Evolutionary conservation across 1,140 invertebrate species (phyloP).

Genomic region (Aricia agestis): DNA sequence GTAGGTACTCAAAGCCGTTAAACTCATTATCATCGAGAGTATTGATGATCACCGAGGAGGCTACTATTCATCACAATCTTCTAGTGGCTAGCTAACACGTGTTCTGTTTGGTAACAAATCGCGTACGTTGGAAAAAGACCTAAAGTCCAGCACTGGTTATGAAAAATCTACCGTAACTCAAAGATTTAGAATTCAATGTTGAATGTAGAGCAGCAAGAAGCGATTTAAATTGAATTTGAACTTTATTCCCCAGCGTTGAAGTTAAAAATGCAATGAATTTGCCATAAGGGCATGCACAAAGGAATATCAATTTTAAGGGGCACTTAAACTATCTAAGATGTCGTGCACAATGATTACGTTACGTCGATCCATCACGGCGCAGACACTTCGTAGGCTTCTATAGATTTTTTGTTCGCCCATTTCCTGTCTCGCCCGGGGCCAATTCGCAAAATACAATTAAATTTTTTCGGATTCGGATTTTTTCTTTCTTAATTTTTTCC

Average conservation of each 20-base stretch:
- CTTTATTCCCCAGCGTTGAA: neutral
- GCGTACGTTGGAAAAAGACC: neutral
- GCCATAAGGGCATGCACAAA: conserved; percentile 21
- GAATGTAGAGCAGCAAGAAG: neutral
- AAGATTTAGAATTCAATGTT: neutral
- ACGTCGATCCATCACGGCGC: conserved; percentile 65
- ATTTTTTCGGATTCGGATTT: conserved; percentile 42
- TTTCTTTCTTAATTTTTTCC: conserved; percentile 48
- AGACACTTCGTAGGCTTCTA: conserved; percentile 56
- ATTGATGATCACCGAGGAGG: neutral
- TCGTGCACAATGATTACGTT: conserved; percentile 63
- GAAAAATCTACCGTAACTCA: neutral
- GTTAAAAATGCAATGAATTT: conserved; percentile 20
- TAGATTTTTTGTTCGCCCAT: conserved; percentile 60
- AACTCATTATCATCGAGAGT: neutral
- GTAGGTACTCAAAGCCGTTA: neutral
- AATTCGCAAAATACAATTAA: conserved; percentile 57
- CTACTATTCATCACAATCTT: conserved; percentile 19
- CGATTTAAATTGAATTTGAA: neutral
- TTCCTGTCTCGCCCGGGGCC: conserved; percentile 58
- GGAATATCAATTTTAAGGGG: conserved; percentile 65
- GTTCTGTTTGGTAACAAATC: conserved; percentile 49
- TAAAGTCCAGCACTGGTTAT: neutral
- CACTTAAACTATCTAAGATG: conserved; percentile 56
- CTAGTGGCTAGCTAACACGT: conserved; percentile 64